These are phyloP conservation scores for Apostichopus japonicus DNA, from an alignment of 35 echinoderm and acorn worm species.

Conservation along the genomic window DNA sequence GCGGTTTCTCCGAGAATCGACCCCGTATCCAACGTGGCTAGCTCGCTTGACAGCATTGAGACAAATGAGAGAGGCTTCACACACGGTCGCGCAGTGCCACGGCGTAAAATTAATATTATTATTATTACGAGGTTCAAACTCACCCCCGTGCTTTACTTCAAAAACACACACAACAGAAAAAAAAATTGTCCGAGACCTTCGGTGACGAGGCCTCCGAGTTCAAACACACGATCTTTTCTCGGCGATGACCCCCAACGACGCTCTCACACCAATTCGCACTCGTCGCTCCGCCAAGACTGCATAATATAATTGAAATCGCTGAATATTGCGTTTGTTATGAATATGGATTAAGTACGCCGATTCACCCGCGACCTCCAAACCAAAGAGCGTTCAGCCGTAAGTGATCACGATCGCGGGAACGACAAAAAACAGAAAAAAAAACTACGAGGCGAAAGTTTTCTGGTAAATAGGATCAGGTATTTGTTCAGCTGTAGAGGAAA, in stretches of 20 bases:
- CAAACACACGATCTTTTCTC: constrained; percentile 30
- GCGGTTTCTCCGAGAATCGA: constrained; percentile 72
- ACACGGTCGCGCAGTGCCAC: constrained; percentile 41
- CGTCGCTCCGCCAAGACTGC: constrained; percentile 52
- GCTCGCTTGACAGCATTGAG: constrained; percentile 85
- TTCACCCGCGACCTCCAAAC: constrained; percentile 52
- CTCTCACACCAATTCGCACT: constrained; percentile 52
- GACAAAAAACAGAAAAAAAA: neutral
- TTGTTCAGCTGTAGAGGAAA: constrained; percentile 40
- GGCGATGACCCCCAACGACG: constrained; percentile 48
- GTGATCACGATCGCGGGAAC: constrained; percentile 36
- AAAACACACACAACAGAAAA: constrained; percentile 12
- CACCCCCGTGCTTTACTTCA: constrained; percentile 26
- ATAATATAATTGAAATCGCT: constrained; percentile 63
- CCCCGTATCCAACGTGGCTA: constrained; percentile 79
- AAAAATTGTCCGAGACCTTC: constrained; percentile 43
- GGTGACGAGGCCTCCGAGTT: constrained; percentile 29
- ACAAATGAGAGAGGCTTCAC: constrained; percentile 52
- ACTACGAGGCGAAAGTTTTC: constrained; percentile 40
- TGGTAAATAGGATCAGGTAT: constrained; percentile 37
- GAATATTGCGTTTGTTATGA: constrained; percentile 64
- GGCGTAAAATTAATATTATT: constrained; percentile 47
- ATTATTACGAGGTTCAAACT: constrained; percentile 48
- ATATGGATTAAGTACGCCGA: constrained; percentile 58
- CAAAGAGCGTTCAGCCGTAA: constrained; percentile 52